Evolutionary conservation across 2,888 invertebrate genomes (phyloP).

Genomic region (Cartodere bifasciata): DNA sequence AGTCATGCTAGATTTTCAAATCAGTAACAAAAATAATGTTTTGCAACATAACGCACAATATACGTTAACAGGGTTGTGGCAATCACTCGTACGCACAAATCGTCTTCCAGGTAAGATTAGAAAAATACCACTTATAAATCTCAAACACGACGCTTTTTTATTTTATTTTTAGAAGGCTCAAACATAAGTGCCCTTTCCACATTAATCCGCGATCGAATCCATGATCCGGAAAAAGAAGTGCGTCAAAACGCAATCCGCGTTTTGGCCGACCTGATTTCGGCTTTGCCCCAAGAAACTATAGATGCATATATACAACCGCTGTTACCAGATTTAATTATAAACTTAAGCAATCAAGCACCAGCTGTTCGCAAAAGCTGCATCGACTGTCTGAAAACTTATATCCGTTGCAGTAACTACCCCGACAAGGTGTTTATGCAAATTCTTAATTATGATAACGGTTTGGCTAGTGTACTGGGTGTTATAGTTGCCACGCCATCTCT

Average conservation of each 20-base stretch:
- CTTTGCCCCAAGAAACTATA: constrained; percentile 49
- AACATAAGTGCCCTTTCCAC: constrained; percentile 16
- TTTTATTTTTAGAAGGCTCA: constrained; percentile 22
- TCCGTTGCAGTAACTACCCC: constrained; percentile 52
- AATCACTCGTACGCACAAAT: constrained; percentile 61
- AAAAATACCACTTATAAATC: constrained; percentile 8
- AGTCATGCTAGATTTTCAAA: constrained; percentile 10
- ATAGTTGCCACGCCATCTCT: constrained; percentile 33
- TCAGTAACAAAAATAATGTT: constrained; percentile 6
- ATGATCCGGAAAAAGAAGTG: constrained; percentile 74
- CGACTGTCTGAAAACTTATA: constrained; percentile 61
- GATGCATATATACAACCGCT: constrained; percentile 52
- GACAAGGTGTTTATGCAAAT: constrained; percentile 53
- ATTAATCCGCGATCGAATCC: constrained; percentile 46
- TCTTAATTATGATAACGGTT: constrained; percentile 38
- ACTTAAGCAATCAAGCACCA: constrained; percentile 68
- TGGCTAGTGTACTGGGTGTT: constrained; percentile 30
- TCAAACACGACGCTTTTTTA: no score
- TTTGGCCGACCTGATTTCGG: constrained; percentile 64
- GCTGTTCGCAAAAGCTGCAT: constrained; percentile 69
- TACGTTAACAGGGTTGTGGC: constrained; percentile 64
- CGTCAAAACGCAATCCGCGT: constrained; percentile 71
- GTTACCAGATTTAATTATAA: constrained; percentile 58
- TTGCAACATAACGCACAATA: constrained; percentile 10
- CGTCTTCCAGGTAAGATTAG: constrained; percentile 45